These are phyloP conservation scores for Sisyra nigra DNA, from an alignment of 2,888 invertebrate species.

Conservation along the genomic window DNA sequence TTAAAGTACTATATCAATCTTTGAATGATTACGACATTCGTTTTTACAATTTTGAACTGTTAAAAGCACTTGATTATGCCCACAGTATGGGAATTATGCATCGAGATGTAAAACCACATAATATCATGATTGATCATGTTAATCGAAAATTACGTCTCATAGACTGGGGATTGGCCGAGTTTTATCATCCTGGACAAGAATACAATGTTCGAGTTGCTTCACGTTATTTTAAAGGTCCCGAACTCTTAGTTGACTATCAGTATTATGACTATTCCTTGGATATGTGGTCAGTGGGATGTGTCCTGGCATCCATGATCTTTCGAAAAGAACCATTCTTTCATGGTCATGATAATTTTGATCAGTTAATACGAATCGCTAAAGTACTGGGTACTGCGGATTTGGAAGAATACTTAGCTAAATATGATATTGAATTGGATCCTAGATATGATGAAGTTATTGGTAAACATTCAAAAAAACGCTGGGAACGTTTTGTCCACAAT, in stretches of 20 bases:
- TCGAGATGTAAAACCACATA: slow-evolving; percentile 57
- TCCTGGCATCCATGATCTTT: slow-evolving; percentile 58
- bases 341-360: slow-evolving; percentile 25
- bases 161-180: slow-evolving; percentile 56
- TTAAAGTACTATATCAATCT: slow-evolving; percentile 23
- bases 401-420: slow-evolving; percentile 4
- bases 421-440: slow-evolving; percentile 4
- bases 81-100: slow-evolving; percentile 15
- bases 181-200: slow-evolving; percentile 53
- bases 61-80: slow-evolving; percentile 27
- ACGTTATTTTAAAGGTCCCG: slow-evolving; percentile 54
- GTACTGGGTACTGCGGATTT: slow-evolving; percentile 10
- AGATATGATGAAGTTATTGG: slow-evolving; percentile 2
- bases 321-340: slow-evolving; percentile 56
- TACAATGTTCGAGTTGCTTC: slow-evolving; percentile 56
- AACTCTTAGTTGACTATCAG: slow-evolving; percentile 48
- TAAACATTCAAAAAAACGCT: slow-evolving; percentile 4
- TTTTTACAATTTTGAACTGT: slow-evolving; percentile 28
- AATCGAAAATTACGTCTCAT: slow-evolving; percentile 47
- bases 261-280: slow-evolving; percentile 27
- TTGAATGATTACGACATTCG: slow-evolving; percentile 23
- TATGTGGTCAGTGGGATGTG: slow-evolving; percentile 37
- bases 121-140: slow-evolving; percentile 69
- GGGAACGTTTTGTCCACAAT: slow-evolving; percentile 7
- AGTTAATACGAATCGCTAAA: slow-evolving; percentile 24